Evolutionary conservation across 92 coral and sea anemone genomes (phyloP).

Genomic region (Porites evermanni): DNA sequence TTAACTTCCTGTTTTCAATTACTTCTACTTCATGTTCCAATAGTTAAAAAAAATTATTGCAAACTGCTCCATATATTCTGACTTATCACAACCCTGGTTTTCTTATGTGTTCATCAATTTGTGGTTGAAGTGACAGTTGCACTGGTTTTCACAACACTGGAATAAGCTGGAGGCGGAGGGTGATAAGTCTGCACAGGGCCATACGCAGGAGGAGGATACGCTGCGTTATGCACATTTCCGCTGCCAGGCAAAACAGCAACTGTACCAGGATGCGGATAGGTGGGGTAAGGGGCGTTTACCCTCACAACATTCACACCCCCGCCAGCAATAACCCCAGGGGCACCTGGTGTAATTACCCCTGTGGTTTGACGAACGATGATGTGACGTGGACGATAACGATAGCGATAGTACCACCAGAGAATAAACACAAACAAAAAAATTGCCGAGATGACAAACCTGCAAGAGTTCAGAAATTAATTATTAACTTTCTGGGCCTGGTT

Average conservation of each 20-base stretch:
- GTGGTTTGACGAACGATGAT: conserved; percentile 33
- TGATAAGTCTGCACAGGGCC: background rate
- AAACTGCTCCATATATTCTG: background rate
- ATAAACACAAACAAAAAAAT: conserved; percentile 62
- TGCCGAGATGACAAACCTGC: conserved; percentile 70
- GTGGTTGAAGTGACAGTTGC: background rate
- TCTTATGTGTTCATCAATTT: background rate
- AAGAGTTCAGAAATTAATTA: background rate
- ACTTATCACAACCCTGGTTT: background rate
- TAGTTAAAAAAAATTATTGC: too few relatives aligned
- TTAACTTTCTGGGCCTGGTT: background rate
- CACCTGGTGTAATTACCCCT: conserved; percentile 20
- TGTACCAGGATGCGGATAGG: conserved; percentile 15
- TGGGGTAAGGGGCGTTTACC: conserved; percentile 22
- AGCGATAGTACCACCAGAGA: conserved; percentile 97
- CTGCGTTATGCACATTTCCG: background rate
- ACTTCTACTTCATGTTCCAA: too few relatives aligned
- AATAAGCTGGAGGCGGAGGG: conserved; percentile 31
- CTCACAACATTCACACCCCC: background rate
- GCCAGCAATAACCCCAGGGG: background rate
- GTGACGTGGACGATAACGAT: conserved; percentile 85
- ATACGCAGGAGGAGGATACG: conserved; percentile 29
- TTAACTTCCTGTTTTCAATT: too few relatives aligned
- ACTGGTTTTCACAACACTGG: conserved; percentile 13
- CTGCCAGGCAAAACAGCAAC: conserved; percentile 26